Evolutionary conservation across 2,797 vertebrate genomes (phyloP).

Genomic region (Darevskia nairensis): DNA sequence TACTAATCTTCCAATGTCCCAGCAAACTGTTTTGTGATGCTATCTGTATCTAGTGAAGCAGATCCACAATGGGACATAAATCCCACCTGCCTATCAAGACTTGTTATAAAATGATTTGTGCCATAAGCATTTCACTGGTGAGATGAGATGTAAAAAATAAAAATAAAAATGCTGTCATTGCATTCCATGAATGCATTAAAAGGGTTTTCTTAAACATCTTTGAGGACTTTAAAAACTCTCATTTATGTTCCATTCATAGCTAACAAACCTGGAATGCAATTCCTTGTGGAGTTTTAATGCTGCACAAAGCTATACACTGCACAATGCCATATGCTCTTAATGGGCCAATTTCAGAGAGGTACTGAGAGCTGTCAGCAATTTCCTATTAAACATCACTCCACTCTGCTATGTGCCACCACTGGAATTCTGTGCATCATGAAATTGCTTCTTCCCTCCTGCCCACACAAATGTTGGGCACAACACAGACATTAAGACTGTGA

Average conservation of each 20-base stretch:
- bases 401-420: neutral
- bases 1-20: neutral
- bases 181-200: slow-evolving; percentile 24
- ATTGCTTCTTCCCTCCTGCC: neutral
- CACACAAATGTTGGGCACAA: neutral
- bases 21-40: neutral
- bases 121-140: slow-evolving; percentile 11
- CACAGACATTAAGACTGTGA: neutral
- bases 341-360: slow-evolving; percentile 15
- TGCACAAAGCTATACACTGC: neutral
- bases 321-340: slow-evolving; percentile 25
- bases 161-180: slow-evolving; percentile 31
- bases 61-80: slow-evolving; percentile 16
- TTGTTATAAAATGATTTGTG: slow-evolving; percentile 22
- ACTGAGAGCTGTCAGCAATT: neutral
- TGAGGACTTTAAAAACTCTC: slow-evolving; percentile 23
- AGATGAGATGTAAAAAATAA: slow-evolving; percentile 1
- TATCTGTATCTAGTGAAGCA: slow-evolving; percentile 1
- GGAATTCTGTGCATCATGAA: neutral
- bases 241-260: slow-evolving; percentile 12
- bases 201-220: slow-evolving; percentile 28
- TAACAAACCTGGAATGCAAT: slow-evolving; percentile 3
- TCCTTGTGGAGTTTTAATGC: neutral
- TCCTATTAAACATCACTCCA: neutral
- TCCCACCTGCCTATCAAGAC: neutral